Percentiles rank a stretch among this genome's conserved stretches.
Evolutionary conservation across 2,888 invertebrate genomes (phyloP).

Genomic region (Caenorhabditis afra): DNA sequence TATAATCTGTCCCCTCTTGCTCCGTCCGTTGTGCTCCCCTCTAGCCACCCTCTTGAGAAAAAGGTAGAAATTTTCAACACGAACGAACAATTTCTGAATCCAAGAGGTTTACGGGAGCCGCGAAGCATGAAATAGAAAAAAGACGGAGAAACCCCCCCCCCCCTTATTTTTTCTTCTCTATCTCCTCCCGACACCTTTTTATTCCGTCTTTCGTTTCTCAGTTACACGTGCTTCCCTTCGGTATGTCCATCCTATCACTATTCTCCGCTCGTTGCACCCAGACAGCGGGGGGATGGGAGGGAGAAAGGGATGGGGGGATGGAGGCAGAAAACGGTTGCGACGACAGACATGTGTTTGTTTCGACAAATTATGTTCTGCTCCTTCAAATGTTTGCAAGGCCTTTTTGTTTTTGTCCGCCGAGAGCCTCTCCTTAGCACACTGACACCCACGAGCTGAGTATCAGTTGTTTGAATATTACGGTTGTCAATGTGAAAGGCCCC

Average conservation of each 20-base stretch:
- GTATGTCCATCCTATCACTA: neutral
- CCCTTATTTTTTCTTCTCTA: neutral
- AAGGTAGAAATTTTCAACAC: conserved; percentile 18
- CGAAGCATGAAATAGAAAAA: conserved; percentile 39
- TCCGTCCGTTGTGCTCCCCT: neutral
- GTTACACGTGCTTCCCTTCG: no score
- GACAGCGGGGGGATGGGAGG: no score
- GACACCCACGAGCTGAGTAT: conserved; percentile 6
- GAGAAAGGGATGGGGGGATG: no score
- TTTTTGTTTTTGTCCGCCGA: conserved; percentile 33
- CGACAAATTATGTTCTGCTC: conserved; percentile 45
- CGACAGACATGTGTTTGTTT: conserved; percentile 49
- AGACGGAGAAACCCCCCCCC: neutral
- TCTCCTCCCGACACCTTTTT: conserved; percentile 5
- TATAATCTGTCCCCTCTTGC: neutral
- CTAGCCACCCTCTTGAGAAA: conserved; percentile 5
- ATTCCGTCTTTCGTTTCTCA: conserved; percentile 2
- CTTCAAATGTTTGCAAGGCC: conserved; percentile 43
- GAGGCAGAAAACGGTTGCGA: conserved; percentile 1
- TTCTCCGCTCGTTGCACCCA: neutral
- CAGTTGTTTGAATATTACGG: conserved; percentile 4
- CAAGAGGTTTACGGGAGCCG: conserved; percentile 11
- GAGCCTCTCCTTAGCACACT: conserved; percentile 19
- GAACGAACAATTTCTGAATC: conserved; percentile 27
- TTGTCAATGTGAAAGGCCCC: conserved; percentile 1